Evolutionary conservation across 2,113 vertebrate species (phyloP).

Genomic region (Crotalus helleri): DNA sequence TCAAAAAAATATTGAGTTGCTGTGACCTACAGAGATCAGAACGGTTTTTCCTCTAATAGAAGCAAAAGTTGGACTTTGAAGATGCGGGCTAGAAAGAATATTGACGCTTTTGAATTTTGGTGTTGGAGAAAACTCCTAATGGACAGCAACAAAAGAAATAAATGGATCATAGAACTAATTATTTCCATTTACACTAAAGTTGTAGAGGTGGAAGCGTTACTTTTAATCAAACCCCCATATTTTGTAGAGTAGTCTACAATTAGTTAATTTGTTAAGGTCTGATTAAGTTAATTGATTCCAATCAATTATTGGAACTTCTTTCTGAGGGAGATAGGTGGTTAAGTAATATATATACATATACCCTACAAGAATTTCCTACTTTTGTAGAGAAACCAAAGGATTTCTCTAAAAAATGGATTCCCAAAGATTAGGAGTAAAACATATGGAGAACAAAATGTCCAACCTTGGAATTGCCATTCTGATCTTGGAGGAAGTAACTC

Average conservation of each 20-base stretch:
- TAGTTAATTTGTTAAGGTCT: background rate
- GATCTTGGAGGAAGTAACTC: background rate
- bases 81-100: background rate
- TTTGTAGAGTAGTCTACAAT: background rate
- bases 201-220: background rate
- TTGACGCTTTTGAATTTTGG: background rate
- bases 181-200: background rate
- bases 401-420: background rate
- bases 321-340: background rate
- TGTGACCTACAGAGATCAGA: background rate
- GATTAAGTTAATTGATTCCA: background rate
- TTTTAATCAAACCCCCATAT: background rate
- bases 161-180: background rate
- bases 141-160: background rate
- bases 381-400: background rate
- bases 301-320: background rate
- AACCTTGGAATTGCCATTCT: background rate
- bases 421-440: background rate
- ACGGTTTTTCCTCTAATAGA: background rate
- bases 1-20: background rate
- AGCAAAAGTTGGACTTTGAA: background rate
- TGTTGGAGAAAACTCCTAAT: background rate
- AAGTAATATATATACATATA: background rate
- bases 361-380: background rate
- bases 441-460: background rate